Evolutionary conservation across 1,140 invertebrate genomes (phyloP).

Genomic region (Dreissena polymorpha): DNA sequence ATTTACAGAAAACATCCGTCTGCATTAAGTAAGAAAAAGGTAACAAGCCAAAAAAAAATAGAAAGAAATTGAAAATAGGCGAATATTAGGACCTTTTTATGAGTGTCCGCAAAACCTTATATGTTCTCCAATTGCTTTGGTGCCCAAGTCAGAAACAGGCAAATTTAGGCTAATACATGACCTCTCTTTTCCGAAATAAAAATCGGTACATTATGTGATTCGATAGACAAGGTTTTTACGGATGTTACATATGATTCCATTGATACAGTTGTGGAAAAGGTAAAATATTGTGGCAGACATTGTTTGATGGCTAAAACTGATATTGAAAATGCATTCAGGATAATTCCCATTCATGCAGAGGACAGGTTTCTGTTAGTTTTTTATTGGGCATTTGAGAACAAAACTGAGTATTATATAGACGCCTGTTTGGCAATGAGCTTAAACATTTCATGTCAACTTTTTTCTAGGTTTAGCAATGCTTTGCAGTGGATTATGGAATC

Average conservation of each 20-base stretch:
- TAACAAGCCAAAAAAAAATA: too few relatives aligned
- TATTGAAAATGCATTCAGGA: slow-evolving; percentile 40
- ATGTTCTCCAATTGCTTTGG: slow-evolving; percentile 25
- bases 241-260: slow-evolving; percentile 20
- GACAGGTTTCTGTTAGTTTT: slow-evolving; percentile 32
- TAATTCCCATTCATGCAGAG: slow-evolving; percentile 30
- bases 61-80: not conserved
- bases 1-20: too few relatives aligned
- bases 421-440: slow-evolving; percentile 35
- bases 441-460: slow-evolving; percentile 25
- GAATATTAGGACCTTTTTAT: slow-evolving; percentile 25
- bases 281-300: slow-evolving; percentile 9
- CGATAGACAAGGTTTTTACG: slow-evolving; percentile 12
- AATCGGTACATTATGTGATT: slow-evolving; percentile 28
- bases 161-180: slow-evolving; percentile 35
- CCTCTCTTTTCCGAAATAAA: slow-evolving; percentile 29
- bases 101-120: slow-evolving; percentile 11
- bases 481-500: slow-evolving; percentile 43
- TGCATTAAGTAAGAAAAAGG: too few relatives aligned
- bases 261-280: slow-evolving; percentile 26
- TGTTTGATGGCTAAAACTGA: slow-evolving; percentile 35
- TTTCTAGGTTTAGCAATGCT: slow-evolving; percentile 23
- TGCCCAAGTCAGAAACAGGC: slow-evolving; percentile 26
- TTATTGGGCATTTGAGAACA: slow-evolving; percentile 6
- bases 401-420: slow-evolving; percentile 13